Base-by-base conservation (phyloP, 2,888 invertebrate species). In the Trichogramma evanescens region DNA sequence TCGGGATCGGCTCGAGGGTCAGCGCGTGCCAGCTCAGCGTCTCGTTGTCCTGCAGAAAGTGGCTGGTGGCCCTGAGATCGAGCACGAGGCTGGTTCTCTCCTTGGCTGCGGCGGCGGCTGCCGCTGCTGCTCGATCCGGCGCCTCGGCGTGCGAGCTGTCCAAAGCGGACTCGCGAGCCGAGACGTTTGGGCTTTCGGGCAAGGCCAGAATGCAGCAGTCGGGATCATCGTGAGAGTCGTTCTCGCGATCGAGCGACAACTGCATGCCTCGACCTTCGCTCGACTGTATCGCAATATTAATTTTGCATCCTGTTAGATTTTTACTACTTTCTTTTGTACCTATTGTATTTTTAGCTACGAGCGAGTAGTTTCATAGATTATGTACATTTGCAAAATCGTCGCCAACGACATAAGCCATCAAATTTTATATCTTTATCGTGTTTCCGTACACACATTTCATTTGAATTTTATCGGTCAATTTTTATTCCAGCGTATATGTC, bases 131-230 rank as follows among this genome's bases (percentile, higher is more conserved):
- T 65, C 42, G 68, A 64, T 10, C 64, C 56, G 8, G 71, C 66
- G 7, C 72, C 86, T 71, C 89, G 89, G 7, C 38, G 2, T 10
- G 5, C 43, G 6, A 86, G n/a, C 64, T 62, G 9, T 66, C 65
- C 42, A 62, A 59, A 8, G 64, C 55, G 40, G 6, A 8, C 54
- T 38, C 6, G 42, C 63, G 51, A 45, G 52, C 56, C 50, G 56
- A 64, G 9, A 51, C 49, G 52, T 51, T 63, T 26, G 40, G 63
- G 38, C 44, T 39, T 55, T 55, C 57, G 26, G 26, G 2, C 26
- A 26, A 26, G 26, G 26, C 26, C 26, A 26, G 26, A 26, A 26
- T 26, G 26, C 26, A 5, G 61, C 46, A 1, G 58, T 57, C 5
- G 58, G 49, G 26, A 26, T 26, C 26, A 41, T 69, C 67, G 5